Conservation (phyloP, 1,140 invertebrate genomes). For the Drosophila auraria region DNA sequence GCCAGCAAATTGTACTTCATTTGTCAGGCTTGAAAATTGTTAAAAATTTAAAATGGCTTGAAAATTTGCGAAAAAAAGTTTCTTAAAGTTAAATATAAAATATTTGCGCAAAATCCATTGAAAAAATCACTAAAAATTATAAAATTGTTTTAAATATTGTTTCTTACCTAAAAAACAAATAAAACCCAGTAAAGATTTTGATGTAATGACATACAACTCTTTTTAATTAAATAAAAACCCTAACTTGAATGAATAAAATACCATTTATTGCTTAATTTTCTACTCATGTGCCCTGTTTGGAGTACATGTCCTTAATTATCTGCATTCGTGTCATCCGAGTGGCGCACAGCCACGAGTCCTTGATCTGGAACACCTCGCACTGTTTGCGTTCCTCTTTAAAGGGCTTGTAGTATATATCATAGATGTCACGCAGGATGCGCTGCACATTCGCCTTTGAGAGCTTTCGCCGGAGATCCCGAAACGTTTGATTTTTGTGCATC, state of each 20-base stretch:
- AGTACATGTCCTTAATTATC: constrained; percentile 57
- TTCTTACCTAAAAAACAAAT: too few species aligned
- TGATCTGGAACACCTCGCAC: constrained; percentile 33
- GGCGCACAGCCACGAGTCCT: constrained; percentile 47
- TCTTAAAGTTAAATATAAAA: too few species aligned
- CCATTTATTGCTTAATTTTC: neutral
- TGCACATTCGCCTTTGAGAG: constrained; percentile 28
- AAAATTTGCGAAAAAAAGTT: too few species aligned
- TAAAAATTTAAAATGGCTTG: neutral
- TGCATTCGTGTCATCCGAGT: constrained; percentile 44
- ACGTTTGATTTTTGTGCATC: constrained; percentile 21
- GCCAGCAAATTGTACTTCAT: neutral
- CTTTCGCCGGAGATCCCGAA: neutral
- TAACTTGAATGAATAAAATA: neutral
- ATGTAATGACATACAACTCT: neutral
- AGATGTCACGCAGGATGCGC: constrained; percentile 32
- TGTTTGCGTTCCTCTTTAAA: constrained; percentile 41
- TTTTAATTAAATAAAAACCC: neutral
- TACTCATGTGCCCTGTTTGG: constrained; percentile 37
- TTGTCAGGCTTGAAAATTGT: neutral
- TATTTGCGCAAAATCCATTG: too few species aligned
- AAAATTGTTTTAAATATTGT: too few species aligned
- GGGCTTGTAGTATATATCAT: constrained; percentile 48
- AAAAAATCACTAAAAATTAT: too few species aligned
- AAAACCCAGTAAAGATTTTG: too few species aligned